These are phyloP conservation scores for Conger conger DNA, from an alignment of 2,113 vertebrate species.

Conservation along the genomic window DNA sequence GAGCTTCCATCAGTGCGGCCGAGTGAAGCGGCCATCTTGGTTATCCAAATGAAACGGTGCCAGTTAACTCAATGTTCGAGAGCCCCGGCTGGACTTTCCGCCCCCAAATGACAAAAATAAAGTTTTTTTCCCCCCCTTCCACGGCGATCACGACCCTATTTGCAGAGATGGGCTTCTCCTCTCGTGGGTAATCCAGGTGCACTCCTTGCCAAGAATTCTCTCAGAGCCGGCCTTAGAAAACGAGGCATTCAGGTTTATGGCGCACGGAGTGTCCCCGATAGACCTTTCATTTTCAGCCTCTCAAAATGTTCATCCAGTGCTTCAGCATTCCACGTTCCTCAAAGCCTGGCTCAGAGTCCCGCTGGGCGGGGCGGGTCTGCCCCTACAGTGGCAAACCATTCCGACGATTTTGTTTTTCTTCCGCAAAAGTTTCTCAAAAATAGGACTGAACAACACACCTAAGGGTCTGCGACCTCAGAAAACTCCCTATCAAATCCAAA, in stretches of 20 bases:
- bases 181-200: not conserved
- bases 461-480: not conserved
- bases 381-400: not conserved
- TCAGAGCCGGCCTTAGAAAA: not conserved
- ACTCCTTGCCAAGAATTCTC: not conserved
- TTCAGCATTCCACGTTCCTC: not conserved
- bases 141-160: not conserved
- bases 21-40: not conserved
- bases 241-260: not conserved
- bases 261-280: not conserved
- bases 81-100: not conserved
- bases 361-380: not conserved
- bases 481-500: not conserved
- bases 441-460: not conserved
- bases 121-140: not conserved
- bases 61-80: not conserved
- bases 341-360: not conserved
- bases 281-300: conserved; percentile 3
- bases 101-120: not conserved
- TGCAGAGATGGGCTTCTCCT: not conserved
- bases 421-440: not conserved
- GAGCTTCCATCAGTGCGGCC: not conserved
- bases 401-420: not conserved
- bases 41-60: not conserved
- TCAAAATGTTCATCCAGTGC: not conserved